A percentile compares a stretch with the other conserved stretches of the same genome.
phyloP scores from a whole-genome alignment of 2,888 invertebrate genomes.

The Brenthis hecate region DNA sequence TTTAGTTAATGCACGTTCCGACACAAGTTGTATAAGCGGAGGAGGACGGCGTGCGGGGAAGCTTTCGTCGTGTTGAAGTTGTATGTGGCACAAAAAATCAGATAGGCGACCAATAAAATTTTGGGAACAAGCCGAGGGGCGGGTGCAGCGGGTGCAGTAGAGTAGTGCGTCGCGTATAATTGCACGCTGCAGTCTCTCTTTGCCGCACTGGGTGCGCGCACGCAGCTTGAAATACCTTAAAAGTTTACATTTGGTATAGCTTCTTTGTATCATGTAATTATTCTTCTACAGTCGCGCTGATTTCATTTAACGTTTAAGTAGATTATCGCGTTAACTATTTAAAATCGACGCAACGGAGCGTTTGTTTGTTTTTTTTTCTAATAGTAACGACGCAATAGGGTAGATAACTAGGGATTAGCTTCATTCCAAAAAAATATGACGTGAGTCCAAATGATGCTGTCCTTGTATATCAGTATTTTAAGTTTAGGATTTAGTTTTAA shows the following conservation, averaged over 20 bases:
- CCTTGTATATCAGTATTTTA: slow-evolving; percentile 16
- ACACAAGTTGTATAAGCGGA: slow-evolving; percentile 67
- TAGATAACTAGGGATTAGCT: slow-evolving; percentile 16
- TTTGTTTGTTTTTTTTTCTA: slow-evolving; percentile 10
- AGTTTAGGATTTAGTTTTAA: slow-evolving; percentile 18
- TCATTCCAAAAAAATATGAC: slow-evolving; percentile 54
- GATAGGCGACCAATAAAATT: slow-evolving; percentile 78
- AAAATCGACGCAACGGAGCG: background rate
- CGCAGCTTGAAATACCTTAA: slow-evolving; percentile 65
- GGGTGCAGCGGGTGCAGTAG: slow-evolving; percentile 71
- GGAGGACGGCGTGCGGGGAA: slow-evolving; percentile 69
- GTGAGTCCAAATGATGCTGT: slow-evolving; percentile 56
- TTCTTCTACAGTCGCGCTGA: background rate
- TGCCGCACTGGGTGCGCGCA: slow-evolving; percentile 76
- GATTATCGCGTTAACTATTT: background rate
- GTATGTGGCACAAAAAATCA: slow-evolving; percentile 73
- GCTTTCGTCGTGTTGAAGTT: slow-evolving; percentile 75
- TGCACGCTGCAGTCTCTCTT: slow-evolving; percentile 73
- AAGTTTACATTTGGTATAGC: slow-evolving; percentile 6
- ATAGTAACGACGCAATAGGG: slow-evolving; percentile 7
- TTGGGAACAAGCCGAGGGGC: slow-evolving; percentile 77
- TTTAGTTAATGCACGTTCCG: slow-evolving; percentile 72
- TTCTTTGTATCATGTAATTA: slow-evolving; percentile 14
- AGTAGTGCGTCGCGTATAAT: slow-evolving; percentile 63
- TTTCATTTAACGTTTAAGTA: background rate